Conservation (phyloP, 2,113 vertebrate species). For the Engystomops pustulosus region DNA sequence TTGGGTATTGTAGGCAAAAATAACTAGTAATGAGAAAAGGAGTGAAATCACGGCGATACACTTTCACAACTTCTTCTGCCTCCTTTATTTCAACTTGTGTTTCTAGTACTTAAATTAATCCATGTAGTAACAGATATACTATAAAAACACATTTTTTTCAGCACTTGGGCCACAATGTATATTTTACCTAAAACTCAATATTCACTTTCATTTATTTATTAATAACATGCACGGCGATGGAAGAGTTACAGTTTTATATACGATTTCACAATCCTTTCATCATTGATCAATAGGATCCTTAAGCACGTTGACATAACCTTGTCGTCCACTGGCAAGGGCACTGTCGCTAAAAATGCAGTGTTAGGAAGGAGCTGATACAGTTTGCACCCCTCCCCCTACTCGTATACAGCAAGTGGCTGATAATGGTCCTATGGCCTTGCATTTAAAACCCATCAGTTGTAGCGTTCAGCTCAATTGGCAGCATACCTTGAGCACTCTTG, state of each 20-base stretch:
- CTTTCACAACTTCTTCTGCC: background rate
- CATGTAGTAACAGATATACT: background rate
- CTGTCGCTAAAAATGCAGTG: conserved; percentile 67
- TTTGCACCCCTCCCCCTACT: conserved; percentile 50
- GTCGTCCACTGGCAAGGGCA: conserved; percentile 77
- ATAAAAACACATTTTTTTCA: background rate
- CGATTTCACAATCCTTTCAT: conserved; percentile 72
- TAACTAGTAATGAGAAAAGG: conserved; percentile 13
- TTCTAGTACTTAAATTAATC: no score
- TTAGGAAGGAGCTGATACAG: conserved; percentile 47
- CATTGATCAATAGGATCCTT: conserved; percentile 81
- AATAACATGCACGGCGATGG: conserved; percentile 57
- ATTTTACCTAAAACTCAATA: background rate
- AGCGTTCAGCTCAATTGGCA: conserved; percentile 63
- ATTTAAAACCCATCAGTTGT: conserved; percentile 74
- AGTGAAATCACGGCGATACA: background rate
- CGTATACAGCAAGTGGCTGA: conserved; percentile 67
- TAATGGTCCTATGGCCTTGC: conserved; percentile 67
- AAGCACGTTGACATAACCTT: conserved; percentile 80
- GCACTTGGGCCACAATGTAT: background rate
- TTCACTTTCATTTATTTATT: background rate
- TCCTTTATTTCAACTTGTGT: background rate
- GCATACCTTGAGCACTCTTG: conserved; percentile 67
- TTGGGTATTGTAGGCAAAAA: conserved; percentile 1
- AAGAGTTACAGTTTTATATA: conserved; percentile 74